These are phyloP conservation scores for Malachius bipustulatus DNA, from an alignment of 2,888 invertebrate genomes.

Conservation along the genomic window DNA sequence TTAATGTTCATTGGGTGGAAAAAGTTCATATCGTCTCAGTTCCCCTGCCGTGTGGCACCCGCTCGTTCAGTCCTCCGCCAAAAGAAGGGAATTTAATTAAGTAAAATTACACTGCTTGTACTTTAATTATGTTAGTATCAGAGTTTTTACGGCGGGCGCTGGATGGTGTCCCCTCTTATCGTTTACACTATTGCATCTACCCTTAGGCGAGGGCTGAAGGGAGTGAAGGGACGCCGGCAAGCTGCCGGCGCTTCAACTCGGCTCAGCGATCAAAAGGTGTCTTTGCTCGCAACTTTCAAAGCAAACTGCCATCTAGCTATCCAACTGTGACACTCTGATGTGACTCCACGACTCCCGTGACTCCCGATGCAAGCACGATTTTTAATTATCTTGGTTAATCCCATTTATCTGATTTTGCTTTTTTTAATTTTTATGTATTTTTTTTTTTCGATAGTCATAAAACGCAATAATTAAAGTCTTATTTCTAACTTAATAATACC, in stretches of 20 bases:
- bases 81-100: slow-evolving; percentile 45
- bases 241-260: slow-evolving; percentile 25
- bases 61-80: slow-evolving; percentile 21
- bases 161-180: slow-evolving; percentile 25
- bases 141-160: slow-evolving; percentile 38
- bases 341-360: too few species aligned
- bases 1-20: slow-evolving; percentile 42
- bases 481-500: too few species aligned
- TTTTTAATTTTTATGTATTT: too few species aligned
- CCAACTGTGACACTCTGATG: too few species aligned
- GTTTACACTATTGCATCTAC: slow-evolving; percentile 26
- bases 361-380: too few species aligned
- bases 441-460: too few species aligned
- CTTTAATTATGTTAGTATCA: slow-evolving; percentile 45
- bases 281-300: too few species aligned
- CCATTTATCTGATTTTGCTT: too few species aligned
- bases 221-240: neutral
- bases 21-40: slow-evolving; percentile 40
- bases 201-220: neutral
- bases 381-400: too few species aligned
- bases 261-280: slow-evolving; percentile 36
- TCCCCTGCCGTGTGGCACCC: slow-evolving; percentile 26
- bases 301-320: too few species aligned
- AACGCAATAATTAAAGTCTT: too few species aligned
- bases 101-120: slow-evolving; percentile 45